Evolutionary conservation across 1,140 invertebrate species (phyloP).

Genomic region (Ruditapes philippinarum): DNA sequence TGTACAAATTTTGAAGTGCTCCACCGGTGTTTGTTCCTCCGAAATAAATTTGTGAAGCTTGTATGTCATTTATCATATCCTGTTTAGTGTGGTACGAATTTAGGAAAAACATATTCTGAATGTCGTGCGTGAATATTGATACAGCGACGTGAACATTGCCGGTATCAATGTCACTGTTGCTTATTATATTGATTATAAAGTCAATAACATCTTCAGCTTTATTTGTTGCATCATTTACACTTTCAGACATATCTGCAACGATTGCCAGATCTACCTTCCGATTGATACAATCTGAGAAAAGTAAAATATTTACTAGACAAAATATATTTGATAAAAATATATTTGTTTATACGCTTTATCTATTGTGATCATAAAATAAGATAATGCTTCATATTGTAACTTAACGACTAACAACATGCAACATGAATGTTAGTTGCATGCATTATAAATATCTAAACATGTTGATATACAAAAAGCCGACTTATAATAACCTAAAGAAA

Average conservation of each 20-base stretch:
- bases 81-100: not conserved
- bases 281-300: not conserved
- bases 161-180: not conserved
- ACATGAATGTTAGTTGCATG: no score
- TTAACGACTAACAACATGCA: no score
- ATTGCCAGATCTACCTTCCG: not conserved
- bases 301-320: no score
- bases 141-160: not conserved
- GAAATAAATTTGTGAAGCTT: not conserved
- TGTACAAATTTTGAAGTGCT: no score
- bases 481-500: no score
- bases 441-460: no score
- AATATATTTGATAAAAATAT: no score
- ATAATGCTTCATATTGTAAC: no score
- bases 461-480: no score
- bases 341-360: no score
- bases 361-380: no score
- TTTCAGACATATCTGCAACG: slow-evolving; percentile 2
- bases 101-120: not conserved
- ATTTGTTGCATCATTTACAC: not conserved
- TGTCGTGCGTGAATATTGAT: not conserved
- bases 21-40: not conserved
- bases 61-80: not conserved
- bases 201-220: not conserved
- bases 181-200: not conserved